phyloP scores from a whole-genome alignment of 2,797 vertebrate genomes.

The Psittacula derbiana region DNA sequence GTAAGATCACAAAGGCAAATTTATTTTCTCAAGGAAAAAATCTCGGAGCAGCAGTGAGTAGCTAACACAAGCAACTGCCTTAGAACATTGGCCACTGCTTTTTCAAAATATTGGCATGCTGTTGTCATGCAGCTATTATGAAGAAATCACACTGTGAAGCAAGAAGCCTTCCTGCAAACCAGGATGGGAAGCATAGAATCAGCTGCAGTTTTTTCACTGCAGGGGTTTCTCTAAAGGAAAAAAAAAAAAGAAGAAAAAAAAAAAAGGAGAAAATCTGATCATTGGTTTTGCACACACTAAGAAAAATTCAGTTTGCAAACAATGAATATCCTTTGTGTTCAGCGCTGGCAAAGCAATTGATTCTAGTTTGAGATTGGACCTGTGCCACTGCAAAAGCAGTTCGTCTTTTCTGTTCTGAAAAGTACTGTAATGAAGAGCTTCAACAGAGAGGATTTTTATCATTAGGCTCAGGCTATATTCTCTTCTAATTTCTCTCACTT shows the following conservation, averaged over 20 bases:
- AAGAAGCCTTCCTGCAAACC: slow-evolving; percentile 66
- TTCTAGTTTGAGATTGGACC: slow-evolving; percentile 77
- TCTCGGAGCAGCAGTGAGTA: not conserved
- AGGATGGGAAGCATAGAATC: slow-evolving; percentile 51
- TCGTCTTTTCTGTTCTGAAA: slow-evolving; percentile 69
- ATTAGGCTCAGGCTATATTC: not conserved
- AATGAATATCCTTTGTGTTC: slow-evolving; percentile 80
- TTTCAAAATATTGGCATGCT: slow-evolving; percentile 59
- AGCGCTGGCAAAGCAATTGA: slow-evolving; percentile 77
- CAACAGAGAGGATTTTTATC: slow-evolving; percentile 42
- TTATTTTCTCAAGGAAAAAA: not conserved
- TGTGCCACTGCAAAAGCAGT: slow-evolving; percentile 66
- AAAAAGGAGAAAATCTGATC: slow-evolving; percentile 46
- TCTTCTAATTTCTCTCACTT: slow-evolving; percentile 29
- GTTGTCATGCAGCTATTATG: slow-evolving; percentile 59
- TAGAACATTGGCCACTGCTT: slow-evolving; percentile 48
- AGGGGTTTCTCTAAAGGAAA: slow-evolving; percentile 51
- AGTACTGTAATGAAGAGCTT: slow-evolving; percentile 59
- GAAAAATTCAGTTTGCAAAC: slow-evolving; percentile 78
- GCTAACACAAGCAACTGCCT: not conserved
- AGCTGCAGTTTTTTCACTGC: slow-evolving; percentile 65
- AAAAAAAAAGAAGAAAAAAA: slow-evolving; percentile 11
- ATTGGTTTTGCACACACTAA: slow-evolving; percentile 44
- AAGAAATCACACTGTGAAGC: slow-evolving; percentile 71
- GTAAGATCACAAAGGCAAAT: not conserved